Evolutionary conservation across 2,888 invertebrate genomes (phyloP), one percentile per base, ranked within the genome.

Genomic region (Neocrepidodera transversa): DNA sequence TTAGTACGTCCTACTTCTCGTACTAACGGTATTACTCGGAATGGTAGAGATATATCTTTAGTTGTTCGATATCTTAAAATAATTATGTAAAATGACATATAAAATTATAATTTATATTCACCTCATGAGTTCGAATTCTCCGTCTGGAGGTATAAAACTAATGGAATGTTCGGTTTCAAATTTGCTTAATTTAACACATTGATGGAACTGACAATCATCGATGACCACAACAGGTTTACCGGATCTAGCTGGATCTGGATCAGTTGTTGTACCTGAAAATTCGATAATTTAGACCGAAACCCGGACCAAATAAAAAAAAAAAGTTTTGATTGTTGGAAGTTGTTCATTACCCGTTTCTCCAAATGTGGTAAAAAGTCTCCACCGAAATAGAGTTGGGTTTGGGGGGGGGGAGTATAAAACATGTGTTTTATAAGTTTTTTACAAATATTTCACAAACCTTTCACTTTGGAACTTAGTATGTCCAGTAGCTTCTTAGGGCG

Each of bases 91-190:
- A 23, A 23, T 23, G 6, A 6, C 6, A 6, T 3, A 23, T 3
- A 5, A 6, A 6, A 23, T 23, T 23, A 5, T 23, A 23, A 3
- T 28, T 28, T 28, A 28, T 2, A 8, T 68, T 76, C 70, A 93
- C 89, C 96, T 92, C 99, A 99, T 99, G 26, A 99, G 87, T 80
- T 99, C 99, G 77, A 97, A 99, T 84, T 99, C 99, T 43, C 99
- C 99, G 80, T 99, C 99, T 0, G 99, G 99, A 60, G 99, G 99
- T 76, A 99, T 99, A 83, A 99, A 99, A 71, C 97, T 97, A 78
- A 99, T 99, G 77, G 97, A 97, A 84, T 99, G 99, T 80, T 99
- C 99, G 0, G 98, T 98, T 84, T 99, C 99, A 79, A 99, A 99
- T 86, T 99, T 99, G 80, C 96, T 97, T 58, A 99, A 85, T 79